Evolutionary conservation across 2,797 vertebrate species (phyloP), one percentile per base, ranked within the genome.

Genomic region (Enteromius trimaculatus): DNA sequence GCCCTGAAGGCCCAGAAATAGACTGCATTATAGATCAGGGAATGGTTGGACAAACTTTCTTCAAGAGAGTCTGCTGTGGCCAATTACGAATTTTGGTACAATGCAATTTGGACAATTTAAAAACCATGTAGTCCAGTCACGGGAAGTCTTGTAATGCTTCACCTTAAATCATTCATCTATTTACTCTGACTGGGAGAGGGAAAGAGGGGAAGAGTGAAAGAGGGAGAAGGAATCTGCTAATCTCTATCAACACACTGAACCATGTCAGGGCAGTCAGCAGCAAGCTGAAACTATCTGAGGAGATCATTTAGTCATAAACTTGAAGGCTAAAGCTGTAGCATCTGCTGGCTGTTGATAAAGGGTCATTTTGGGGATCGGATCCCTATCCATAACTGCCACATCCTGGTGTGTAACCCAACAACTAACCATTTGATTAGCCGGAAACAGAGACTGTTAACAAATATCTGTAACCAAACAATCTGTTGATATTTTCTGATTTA

Each of bases 311-410:
- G 90, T 78, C 53, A 49, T 51, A 86, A 89, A 82, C 83, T 87
- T 84, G 79, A 86, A 85, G 87, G 79, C 84, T 78, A 60, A 77
- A 84, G 90, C 90, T 81, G 70, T 87, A 86, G 92, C 87, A 87
- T 85, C 93, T 94, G 93, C 85, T 91, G 85, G 19, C 86, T 82
- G 90, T 91, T 93, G 94, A 94, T 94, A 94, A 94, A 93, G 89
- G 92, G 92, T 92, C 91, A 92, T 92, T 91, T 85, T 68, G 31
- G 66, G 86, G 88, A 90, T 88, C 70, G 79, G 85, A 83, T 91
- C 89, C 87, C 86, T 89, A 92, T 89, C 90, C 75, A 86, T 85
- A 85, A 84, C 87, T 70, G 80, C 62, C 88, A 88, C 86, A 77
- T 84, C 60, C 79, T 80, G 60, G 69, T 86, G 44, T 72, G 49